Conservation (phyloP, 2,113 vertebrate species). For the Tinamus guttatus region DNA sequence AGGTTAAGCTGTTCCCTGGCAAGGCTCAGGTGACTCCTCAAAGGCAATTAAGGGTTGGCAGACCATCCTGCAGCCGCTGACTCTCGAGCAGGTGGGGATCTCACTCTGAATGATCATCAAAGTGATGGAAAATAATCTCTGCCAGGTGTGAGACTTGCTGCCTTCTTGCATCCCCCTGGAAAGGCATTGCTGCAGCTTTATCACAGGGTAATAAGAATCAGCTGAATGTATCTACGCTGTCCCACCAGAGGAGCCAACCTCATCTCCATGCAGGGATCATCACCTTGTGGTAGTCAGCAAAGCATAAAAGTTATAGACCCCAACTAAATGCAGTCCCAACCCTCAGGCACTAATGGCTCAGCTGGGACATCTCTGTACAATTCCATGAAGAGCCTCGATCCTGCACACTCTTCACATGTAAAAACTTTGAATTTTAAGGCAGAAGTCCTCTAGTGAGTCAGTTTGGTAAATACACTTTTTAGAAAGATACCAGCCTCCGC, state of each 20-base stretch:
- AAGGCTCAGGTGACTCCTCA: not conserved
- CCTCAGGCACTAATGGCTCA: rapidly evolving
- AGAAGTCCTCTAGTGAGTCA: not conserved
- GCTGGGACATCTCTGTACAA: not conserved
- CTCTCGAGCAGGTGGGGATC: rapidly evolving
- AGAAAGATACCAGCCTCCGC: not conserved
- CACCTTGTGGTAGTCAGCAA: not conserved
- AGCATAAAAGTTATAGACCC: not conserved
- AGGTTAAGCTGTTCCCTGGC: not conserved
- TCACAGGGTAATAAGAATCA: not conserved
- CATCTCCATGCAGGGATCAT: not conserved
- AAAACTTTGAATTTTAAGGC: not conserved
- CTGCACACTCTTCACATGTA: not conserved
- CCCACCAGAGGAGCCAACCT: not conserved
- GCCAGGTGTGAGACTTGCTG: rapidly evolving
- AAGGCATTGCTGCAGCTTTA: not conserved
- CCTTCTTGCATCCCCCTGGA: not conserved
- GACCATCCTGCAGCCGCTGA: not conserved
- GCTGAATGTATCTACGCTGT: not conserved
- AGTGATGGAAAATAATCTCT: not conserved
- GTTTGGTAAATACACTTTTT: not conserved
- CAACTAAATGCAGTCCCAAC: not conserved
- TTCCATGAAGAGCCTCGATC: not conserved
- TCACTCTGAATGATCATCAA: not conserved
- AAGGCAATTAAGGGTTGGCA: not conserved